phyloP scores from a whole-genome alignment of 1,140 invertebrate genomes.

The Ctenoplectra terminalis region DNA sequence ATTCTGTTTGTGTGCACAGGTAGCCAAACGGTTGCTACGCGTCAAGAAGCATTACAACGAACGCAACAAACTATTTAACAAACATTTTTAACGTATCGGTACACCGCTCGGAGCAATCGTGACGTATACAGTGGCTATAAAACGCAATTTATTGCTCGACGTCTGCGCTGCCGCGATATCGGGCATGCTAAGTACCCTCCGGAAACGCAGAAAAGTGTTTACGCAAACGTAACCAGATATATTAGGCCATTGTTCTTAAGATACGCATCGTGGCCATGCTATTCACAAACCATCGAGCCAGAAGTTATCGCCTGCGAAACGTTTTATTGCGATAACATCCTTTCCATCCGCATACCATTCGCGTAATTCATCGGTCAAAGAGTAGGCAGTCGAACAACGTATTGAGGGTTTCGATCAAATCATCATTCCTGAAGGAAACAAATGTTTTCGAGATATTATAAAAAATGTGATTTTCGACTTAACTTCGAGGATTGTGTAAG shows the following conservation, averaged over 20 bases:
- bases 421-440: background rate
- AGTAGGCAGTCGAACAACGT: background rate
- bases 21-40: conserved; percentile 6
- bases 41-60: conserved; percentile 30
- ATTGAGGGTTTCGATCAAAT: background rate
- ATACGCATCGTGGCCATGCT: conserved; percentile 28
- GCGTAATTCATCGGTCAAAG: conserved; percentile 26
- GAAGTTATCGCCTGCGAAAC: conserved; percentile 56
- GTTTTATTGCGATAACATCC: conserved; percentile 53
- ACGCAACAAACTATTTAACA: conserved; percentile 51
- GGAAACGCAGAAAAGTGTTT: conserved; percentile 54
- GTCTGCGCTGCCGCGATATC: conserved; percentile 32
- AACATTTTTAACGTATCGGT: conserved; percentile 52
- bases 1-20: background rate
- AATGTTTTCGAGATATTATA: too few relatives aligned
- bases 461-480: too few relatives aligned
- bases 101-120: conserved; percentile 37
- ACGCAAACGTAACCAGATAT: conserved; percentile 50
- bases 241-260: conserved; percentile 62
- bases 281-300: conserved; percentile 29
- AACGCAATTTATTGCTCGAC: conserved; percentile 49
- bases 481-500: too few relatives aligned
- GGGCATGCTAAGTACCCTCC: conserved; percentile 42
- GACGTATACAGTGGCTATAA: conserved; percentile 35
- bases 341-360: conserved; percentile 22